These are phyloP conservation scores for Odontomyia ornata DNA, from an alignment of 2,888 invertebrate species.

Conservation along the genomic window DNA sequence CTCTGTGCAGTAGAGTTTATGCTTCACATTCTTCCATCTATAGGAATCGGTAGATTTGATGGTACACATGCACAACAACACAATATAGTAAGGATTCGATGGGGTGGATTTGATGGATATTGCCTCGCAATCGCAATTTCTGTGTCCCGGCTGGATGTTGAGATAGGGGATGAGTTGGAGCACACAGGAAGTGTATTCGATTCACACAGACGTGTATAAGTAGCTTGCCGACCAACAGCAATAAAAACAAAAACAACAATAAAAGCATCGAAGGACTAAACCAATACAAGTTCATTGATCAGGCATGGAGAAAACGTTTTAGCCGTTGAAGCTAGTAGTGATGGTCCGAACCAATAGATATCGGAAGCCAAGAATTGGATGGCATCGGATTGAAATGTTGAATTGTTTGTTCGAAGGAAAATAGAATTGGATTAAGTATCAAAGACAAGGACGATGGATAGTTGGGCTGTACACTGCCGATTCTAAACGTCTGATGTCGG, in stretches of 20 bases:
- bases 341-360: too few relatives aligned
- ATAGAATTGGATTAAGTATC: too few relatives aligned
- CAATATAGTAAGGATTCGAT: conserved; percentile 21
- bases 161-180: not conserved
- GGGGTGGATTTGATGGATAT: conserved; percentile 42
- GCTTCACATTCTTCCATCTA: conserved; percentile 27
- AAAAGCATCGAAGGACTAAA: conserved; percentile 10
- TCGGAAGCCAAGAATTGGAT: too few relatives aligned
- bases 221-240: not conserved
- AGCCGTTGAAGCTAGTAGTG: not conserved
- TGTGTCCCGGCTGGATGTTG: not conserved
- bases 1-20: conserved; percentile 10
- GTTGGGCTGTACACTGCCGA: too few relatives aligned
- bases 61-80: conserved; percentile 33
- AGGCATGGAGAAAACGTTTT: not conserved
- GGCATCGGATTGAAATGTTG: too few relatives aligned
- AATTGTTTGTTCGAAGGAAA: too few relatives aligned
- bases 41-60: conserved; percentile 37
- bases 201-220: not conserved
- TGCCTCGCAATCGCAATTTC: not conserved
- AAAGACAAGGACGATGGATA: too few relatives aligned
- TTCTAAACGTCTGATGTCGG: too few relatives aligned
- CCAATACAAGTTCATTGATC: conserved; percentile 11
- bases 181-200: conserved; percentile 16
- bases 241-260: conserved; percentile 6